Base-by-base conservation (phyloP, 2,888 invertebrate genomes). In the Brachycybe producta region DNA sequence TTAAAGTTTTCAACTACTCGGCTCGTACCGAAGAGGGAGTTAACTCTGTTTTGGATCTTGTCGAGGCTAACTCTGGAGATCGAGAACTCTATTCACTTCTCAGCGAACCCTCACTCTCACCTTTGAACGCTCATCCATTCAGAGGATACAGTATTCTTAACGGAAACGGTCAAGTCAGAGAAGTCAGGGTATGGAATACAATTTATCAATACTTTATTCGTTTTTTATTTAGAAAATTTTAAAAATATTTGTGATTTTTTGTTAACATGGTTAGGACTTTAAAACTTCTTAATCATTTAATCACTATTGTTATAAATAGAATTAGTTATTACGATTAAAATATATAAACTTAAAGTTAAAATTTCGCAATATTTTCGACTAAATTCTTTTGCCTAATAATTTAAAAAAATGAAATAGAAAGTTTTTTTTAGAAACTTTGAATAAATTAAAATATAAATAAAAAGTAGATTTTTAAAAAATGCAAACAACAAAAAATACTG, bases 1-100 rank as follows among this genome's bases (percentile, higher is more conserved):
- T 82, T 3, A 77, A 83, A 56, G 69, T 90, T 34, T 75, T 87
- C 45, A 70, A 79, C 27, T 80, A 82, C 51, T 85, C 87, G 4
- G 94, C 92, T 13, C 78, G 95, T 59, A 91, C 90, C 1, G 79
- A 83, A 64, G 79, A 77, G 42, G 84, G 84, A 5, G 82, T 84
- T 23, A 73, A 76, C 52, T 64, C 65, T 51, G 69, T 88, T 60
- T 70, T 88, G 42, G 71, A 75, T 21, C 55, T 64, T 57, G 57
- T 67, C 8, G 75, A 75, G 49, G 44, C 46, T 26, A 70, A 79
- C 60, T 65, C 67, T 1, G 70, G 73, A 52, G 84, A 85, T 62
- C 77, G 78, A 58, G 84, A 84, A 62, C 79, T 87, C 61, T 72
- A 83, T 62, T 78, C 80, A 36, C 69, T 91, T 45, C 67, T 94